These are phyloP conservation scores for Caranx ignobilis DNA, from an alignment of 2,113 vertebrate genomes.

Conservation along the genomic window DNA sequence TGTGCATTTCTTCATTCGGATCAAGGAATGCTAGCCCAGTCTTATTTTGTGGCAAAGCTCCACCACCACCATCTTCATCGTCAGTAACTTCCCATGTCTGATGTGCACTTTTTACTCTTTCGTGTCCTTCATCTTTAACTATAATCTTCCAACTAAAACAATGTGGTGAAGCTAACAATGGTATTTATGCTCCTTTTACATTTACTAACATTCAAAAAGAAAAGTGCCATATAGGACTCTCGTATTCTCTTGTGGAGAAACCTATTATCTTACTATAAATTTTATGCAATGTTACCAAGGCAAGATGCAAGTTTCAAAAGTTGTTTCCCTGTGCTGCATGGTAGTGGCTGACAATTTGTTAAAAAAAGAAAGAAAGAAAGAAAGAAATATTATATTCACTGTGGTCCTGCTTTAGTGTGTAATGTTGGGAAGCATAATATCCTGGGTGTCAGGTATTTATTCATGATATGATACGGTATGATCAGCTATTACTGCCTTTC, in stretches of 20 bases:
- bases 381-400: constrained; percentile 30
- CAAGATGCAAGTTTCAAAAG: constrained; percentile 49
- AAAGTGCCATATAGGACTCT: constrained; percentile 82
- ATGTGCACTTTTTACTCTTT: constrained; percentile 46
- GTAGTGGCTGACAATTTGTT: constrained; percentile 50
- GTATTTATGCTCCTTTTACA: constrained; percentile 61
- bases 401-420: constrained; percentile 73
- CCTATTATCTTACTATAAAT: constrained; percentile 62
- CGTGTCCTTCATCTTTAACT: constrained; percentile 34
- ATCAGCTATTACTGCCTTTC: constrained; percentile 81
- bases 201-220: constrained; percentile 69
- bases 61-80: neutral
- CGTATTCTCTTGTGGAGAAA: constrained; percentile 69
- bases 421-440: constrained; percentile 63
- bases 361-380: neutral
- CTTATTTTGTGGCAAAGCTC: constrained; percentile 4
- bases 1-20: constrained; percentile 17
- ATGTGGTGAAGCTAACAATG: constrained; percentile 64
- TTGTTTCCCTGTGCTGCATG: constrained; percentile 74
- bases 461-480: constrained; percentile 55
- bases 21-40: neutral
- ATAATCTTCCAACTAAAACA: constrained; percentile 44
- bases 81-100: constrained; percentile 23
- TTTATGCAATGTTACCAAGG: constrained; percentile 74
- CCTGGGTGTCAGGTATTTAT: constrained; percentile 59